Base-by-base conservation (phyloP, 2,113 vertebrate genomes). In the Dipodomys merriami region DNA sequence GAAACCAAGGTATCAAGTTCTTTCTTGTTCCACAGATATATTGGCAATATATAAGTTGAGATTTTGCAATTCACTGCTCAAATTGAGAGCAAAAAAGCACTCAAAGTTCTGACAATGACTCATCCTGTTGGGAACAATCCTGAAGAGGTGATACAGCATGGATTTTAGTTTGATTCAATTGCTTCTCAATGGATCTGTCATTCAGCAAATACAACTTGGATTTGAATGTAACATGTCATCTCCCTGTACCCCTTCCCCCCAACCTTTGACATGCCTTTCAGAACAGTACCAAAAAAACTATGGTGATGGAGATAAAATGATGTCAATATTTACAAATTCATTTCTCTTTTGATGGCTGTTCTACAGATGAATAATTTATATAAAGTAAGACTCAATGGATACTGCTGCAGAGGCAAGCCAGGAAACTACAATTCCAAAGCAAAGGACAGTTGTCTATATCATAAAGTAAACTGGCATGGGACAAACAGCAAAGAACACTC, bases 41-140 rank as follows among this genome's bases (percentile, higher is more conserved):
- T 0, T 86, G 65, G 90, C 82, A 91, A 88, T 23, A 64, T 30
- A 35, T 25, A 94, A 83, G 39, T 79, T 46, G 53, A 88, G 69
- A 84, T 83, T 95, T 80, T 92, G 69, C 76, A 88, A 95, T 64
- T 93, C 25, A 20, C 65, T 86, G 49, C 91, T 96, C 57, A 85
- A n/a, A 91, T 65, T 15, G 46, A 39, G 39, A 6, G 9, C 12
- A 5, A 27, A n/a, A 77, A 44, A 23, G 39, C 6, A 68, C 57
- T 30, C 49, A 67, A n/a, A 86, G 71, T 46, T 25, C 23, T 44
- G 64, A 76, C 20, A 53, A 53, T 81, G 94, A 96, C 72, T 84
- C 95, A 89, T 72, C 46, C 64, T 44, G 39, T 29, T 10, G 19
- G 77, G 30, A 96, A 49, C 22, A 23, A 77, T 86, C 68, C 74